Conservation (phyloP, 2,113 vertebrate genomes). For the Periophthalmodon schlosseri region DNA sequence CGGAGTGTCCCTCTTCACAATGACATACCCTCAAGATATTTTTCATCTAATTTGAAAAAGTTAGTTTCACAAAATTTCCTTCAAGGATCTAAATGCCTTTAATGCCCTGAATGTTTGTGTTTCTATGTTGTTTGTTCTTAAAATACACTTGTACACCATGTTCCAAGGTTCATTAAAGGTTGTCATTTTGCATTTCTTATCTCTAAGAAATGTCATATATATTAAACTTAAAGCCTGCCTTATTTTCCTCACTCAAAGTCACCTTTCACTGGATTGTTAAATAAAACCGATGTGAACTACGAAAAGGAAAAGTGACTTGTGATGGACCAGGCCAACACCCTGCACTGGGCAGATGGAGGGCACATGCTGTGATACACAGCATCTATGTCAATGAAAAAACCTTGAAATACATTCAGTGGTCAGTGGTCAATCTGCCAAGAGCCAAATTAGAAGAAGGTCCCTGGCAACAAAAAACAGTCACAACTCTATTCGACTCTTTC, state of each 20-base stretch:
- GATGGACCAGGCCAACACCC: neutral
- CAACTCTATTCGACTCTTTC: neutral
- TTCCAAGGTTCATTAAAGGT: neutral
- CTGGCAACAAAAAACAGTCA: neutral
- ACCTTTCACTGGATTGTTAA: neutral
- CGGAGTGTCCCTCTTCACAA: neutral
- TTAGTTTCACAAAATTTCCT: neutral
- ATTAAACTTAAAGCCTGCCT: no score
- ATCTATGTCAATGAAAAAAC: constrained; percentile 15
- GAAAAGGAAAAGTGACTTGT: neutral
- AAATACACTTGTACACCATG: neutral
- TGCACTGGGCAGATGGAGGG: constrained; percentile 13
- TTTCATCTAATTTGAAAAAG: neutral
- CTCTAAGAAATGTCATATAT: no score
- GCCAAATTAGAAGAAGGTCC: constrained; percentile 18
- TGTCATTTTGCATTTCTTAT: no score
- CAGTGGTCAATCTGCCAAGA: constrained; percentile 5
- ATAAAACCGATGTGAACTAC: neutral
- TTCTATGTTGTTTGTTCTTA: neutral
- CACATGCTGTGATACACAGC: constrained; percentile 12
- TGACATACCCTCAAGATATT: neutral
- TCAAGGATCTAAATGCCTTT: neutral
- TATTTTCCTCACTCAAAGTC: no score
- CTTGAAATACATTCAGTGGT: constrained; percentile 18
- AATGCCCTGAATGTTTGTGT: neutral